Conservation (phyloP, 2,888 invertebrate genomes). For the Coelogynopora nodosa region DNA sequence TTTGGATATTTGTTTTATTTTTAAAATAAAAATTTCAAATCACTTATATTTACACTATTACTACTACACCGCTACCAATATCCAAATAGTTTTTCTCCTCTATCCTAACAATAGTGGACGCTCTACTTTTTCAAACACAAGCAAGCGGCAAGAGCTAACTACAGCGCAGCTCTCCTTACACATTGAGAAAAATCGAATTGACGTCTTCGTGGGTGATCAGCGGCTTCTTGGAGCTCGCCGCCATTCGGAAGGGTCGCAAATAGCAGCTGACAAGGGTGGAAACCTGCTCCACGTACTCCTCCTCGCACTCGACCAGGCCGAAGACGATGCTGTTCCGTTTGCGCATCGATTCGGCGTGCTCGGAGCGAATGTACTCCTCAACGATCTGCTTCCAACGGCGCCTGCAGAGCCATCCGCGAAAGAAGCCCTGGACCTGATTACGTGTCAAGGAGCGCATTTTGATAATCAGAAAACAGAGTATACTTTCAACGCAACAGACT, state of each 20-base stretch:
- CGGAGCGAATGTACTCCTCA: conserved; percentile 86
- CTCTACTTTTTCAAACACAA: too few relatives aligned
- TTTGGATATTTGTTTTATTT: background rate
- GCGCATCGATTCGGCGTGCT: conserved; percentile 87
- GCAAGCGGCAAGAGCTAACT: background rate
- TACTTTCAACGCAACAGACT: too few relatives aligned
- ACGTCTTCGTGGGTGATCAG: conserved; percentile 88
- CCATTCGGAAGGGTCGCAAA: conserved; percentile 80
- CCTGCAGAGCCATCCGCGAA: conserved; percentile 85
- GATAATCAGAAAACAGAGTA: too few relatives aligned
- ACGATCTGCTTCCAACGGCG: conserved; percentile 89
- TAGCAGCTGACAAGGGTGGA: conserved; percentile 80
- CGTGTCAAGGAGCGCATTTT: too few relatives aligned
- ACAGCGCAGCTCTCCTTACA: conserved; percentile 52
- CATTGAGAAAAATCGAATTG: conserved; percentile 86
- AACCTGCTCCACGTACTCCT: conserved; percentile 85
- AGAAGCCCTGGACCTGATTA: conserved; percentile 78
- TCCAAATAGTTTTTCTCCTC: too few relatives aligned
- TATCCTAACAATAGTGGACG: too few relatives aligned
- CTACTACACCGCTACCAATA: too few relatives aligned
- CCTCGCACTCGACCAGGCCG: conserved; percentile 75
- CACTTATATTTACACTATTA: too few relatives aligned
- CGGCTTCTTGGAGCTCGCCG: conserved; percentile 84
- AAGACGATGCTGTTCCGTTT: conserved; percentile 75
- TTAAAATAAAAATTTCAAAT: background rate